Evolutionary conservation across 1,140 invertebrate species (phyloP), one percentile per base, ranked within the genome.

Genomic region (Diorhabda sublineata): DNA sequence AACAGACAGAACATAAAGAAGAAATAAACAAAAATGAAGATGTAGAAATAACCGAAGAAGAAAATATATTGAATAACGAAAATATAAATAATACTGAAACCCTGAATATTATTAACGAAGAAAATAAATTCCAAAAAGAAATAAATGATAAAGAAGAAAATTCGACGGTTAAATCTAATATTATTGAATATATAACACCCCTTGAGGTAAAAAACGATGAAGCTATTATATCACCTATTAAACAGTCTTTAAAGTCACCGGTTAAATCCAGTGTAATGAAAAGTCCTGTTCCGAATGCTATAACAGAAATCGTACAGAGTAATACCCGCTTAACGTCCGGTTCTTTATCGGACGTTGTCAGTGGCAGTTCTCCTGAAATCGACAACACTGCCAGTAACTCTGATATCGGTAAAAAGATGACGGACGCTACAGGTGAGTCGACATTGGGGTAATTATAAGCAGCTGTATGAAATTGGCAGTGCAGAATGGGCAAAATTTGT

Each of bases 311-410:
- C 64, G 81, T 66, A 76, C 81, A 80, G 69, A 78, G 60, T 11
- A 76, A 71, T 60, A 76, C 74, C 73, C 69, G 81, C 43, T 71
- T 85, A 42, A 85, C 83, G 0, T 84, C 85, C 0, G 86, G 84
- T 0, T 87, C 86, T 44, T 81, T 86, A 7, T 87, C 86, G 59
- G 86, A 87, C 73, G 83, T 86, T 3, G 79, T 83, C 8, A 87
- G 85, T 72, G 86, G 84, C 6, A 87, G 85, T 67, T 87, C 86
- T 0, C 86, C 86, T 3, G 86, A 87, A 73, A 84, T 84, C 61
- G 81, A 81, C 64, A 79, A 80, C 61, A 85, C 84, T 78, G 83
- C 83, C 79, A 79, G 77, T 56, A 78, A 73, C 64, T 78, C 78
- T 8, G 78, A 79, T 56, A 68, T 72, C 5, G 71, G 68, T 7